Base-by-base conservation (phyloP, 2,797 vertebrate genomes). In the Zenarchopterus dispar region DNA sequence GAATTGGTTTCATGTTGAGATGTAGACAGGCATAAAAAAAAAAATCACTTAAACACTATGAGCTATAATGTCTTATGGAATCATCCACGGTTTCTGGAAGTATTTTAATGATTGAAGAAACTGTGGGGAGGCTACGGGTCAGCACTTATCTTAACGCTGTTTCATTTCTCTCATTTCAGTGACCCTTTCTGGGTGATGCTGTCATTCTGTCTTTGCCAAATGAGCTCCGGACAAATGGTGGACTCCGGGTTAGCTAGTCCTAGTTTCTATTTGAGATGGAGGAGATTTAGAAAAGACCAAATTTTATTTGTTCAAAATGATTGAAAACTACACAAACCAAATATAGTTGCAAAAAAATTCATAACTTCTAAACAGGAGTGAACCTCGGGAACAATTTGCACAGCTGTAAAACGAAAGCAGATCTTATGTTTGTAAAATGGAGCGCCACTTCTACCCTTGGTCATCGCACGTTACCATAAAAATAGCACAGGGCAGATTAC, bases 41-140 rank as follows among this genome's bases (percentile, higher is more conserved):
- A 59, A 92, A 93, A 92, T 93, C 90, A 92, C 89, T 90, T 91
- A 86, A 76, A 91, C 78, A 82, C 81, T 45, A 80, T 74, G 78
- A 86, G 80, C 78, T 75, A 86, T 91, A 83, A 94, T 91, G 91
- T 87, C 77, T 82, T 86, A 82, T 78, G 80, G 90, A 92, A 91
- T 91, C 67, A 74, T 87, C 73, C 81, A 53, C 56, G 70, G 81
- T 90, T 89, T 75, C 84, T 71, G 65, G 85, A 85, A 86, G 81
- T 89, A 91, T 93, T 94, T 94, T 94, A 93, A 93, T 93, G 93
- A 93, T 94, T 92, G 90, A 88, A 87, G 84, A 91, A 91, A 80
- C 84, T 66, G 84, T 75, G 82, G 88, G 84, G 72, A 80, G 72
- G 90, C 81, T 82, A 90, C 64, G 91, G 93, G 92, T 94, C 92